These are phyloP conservation scores for Eupristina koningsbergeri DNA, from an alignment of 1,140 invertebrate genomes.

Conservation along the genomic window DNA sequence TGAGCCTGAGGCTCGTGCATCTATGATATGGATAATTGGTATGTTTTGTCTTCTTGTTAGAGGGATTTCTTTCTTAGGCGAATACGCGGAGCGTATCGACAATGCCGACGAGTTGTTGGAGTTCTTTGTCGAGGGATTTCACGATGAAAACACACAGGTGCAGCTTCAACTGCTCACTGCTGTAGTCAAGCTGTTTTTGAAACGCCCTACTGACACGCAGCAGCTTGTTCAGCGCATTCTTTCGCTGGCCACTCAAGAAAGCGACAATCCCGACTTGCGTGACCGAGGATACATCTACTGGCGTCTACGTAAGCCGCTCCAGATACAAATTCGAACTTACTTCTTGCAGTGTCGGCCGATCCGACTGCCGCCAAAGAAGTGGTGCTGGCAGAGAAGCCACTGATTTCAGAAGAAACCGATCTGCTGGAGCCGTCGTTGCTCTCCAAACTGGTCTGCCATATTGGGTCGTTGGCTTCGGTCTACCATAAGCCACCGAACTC, in stretches of 20 bases:
- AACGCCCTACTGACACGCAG: conserved; percentile 98
- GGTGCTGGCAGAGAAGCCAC: conserved; percentile 97
- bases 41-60: no score
- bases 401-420: conserved; percentile 99
- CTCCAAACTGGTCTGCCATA: conserved; percentile 99
- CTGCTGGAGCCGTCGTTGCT: conserved; percentile 97
- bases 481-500: conserved; percentile 99
- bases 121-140: conserved; percentile 99
- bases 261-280: conserved; percentile 98
- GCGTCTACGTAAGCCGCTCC: no score
- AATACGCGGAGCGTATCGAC: conserved; percentile 99
- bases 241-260: conserved; percentile 95
- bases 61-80: no score
- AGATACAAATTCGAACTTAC: no score
- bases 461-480: conserved; percentile 97
- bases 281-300: conserved; percentile 99
- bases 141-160: conserved; percentile 99
- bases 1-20: conserved; percentile 98
- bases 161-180: conserved; percentile 97
- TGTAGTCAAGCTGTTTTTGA: conserved; percentile 98
- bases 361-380: conserved; percentile 99
- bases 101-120: conserved; percentile 99
- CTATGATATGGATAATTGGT: conserved; percentile 99
- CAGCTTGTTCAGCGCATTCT: conserved; percentile 96
- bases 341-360: no score